These are phyloP conservation scores for Coreoperca whiteheadi DNA, from an alignment of 2,113 vertebrate genomes.

Conservation along the genomic window DNA sequence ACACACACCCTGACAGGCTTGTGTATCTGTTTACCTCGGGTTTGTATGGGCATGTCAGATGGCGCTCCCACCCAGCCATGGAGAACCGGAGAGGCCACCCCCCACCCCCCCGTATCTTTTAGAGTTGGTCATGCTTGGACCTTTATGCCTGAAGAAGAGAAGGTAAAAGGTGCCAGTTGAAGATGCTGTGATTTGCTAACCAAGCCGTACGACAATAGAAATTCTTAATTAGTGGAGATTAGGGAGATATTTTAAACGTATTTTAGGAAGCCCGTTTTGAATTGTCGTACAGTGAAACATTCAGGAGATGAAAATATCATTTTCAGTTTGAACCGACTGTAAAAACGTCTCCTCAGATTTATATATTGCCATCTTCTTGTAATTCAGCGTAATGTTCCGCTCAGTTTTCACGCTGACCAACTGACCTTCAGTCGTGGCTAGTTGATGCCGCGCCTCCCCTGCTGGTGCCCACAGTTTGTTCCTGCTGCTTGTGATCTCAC, in stretches of 20 bases:
- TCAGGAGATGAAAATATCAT: not conserved
- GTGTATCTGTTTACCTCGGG: slow-evolving; percentile 54
- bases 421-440: too few species aligned
- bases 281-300: not conserved
- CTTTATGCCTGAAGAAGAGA: not conserved
- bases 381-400: too few species aligned
- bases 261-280: not conserved
- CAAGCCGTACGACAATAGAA: not conserved
- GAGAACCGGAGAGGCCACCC: too few species aligned
- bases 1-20: slow-evolving; percentile 1
- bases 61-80: not conserved
- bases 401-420: too few species aligned
- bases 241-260: not conserved
- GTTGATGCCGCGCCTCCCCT: too few species aligned
- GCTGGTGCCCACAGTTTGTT: not conserved
- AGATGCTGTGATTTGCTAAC: not conserved
- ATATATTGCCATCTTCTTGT: too few species aligned
- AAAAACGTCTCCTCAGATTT: too few species aligned
- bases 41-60: slow-evolving; percentile 59
- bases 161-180: not conserved
- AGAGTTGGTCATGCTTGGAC: too few species aligned
- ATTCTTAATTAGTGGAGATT: not conserved
- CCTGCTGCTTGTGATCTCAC: not conserved
- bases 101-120: too few species aligned
- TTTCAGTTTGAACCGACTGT: not conserved